Percentiles rank a stretch among this genome's conserved stretches.
Conservation (phyloP, 2,797 vertebrate species). For the Diceros bicornis region DNA sequence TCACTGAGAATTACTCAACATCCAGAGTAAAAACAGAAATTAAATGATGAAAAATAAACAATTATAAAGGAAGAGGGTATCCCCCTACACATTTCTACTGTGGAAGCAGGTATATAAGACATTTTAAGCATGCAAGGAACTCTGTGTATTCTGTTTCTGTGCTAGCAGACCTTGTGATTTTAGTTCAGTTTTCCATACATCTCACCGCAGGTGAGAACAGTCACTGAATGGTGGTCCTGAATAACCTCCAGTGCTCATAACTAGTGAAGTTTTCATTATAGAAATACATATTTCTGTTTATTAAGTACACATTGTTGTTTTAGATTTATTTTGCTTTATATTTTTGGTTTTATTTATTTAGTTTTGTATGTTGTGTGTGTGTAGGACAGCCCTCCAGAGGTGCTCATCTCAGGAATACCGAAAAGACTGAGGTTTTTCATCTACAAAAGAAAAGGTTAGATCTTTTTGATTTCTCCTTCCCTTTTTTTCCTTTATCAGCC, state of each 20-base stretch:
- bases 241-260: background rate
- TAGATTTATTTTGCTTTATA: background rate
- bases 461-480: background rate
- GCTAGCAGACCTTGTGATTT: background rate
- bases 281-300: background rate
- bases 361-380: fast-evolving
- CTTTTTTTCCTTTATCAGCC: background rate
- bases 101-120: background rate
- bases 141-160: background rate
- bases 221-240: background rate
- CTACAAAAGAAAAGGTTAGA: background rate
- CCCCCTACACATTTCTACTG: background rate
- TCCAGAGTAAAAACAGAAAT: background rate
- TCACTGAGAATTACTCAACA: background rate
- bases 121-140: background rate
- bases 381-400: fast-evolving
- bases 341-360: background rate
- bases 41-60: background rate
- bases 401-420: background rate
- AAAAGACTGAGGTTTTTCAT: background rate
- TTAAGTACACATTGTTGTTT: background rate
- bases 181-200: background rate
- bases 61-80: background rate
- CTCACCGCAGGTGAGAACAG: background rate
- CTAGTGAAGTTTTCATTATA: background rate